Evolutionary conservation across 2,113 vertebrate genomes (phyloP).

Genomic region (Budorcas taxicolor): DNA sequence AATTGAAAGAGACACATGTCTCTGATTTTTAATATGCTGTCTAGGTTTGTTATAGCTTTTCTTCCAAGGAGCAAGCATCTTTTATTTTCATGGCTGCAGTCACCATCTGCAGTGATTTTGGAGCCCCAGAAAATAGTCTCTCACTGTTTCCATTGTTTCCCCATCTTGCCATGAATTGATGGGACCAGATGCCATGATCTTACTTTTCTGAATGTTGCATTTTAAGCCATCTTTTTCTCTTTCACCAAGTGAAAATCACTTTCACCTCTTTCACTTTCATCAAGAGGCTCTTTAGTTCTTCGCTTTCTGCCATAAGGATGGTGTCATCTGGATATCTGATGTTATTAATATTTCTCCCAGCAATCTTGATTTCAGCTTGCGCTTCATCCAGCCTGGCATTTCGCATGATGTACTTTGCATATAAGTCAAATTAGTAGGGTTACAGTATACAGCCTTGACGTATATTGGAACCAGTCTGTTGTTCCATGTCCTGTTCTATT

Average conservation of each 20-base stretch:
- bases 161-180: neutral
- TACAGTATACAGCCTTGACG: neutral
- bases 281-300: neutral
- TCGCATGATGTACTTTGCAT: neutral
- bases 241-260: neutral
- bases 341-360: neutral
- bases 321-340: neutral
- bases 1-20: too few species aligned
- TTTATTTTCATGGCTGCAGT: neutral
- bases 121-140: neutral
- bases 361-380: neutral
- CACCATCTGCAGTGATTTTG: neutral
- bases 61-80: neutral
- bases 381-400: neutral
- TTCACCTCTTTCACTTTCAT: neutral
- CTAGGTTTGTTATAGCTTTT: neutral
- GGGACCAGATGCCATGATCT: neutral
- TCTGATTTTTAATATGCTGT: neutral
- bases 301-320: neutral
- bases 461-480: neutral
- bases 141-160: neutral
- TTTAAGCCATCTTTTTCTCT: neutral
- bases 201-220: neutral
- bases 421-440: neutral
- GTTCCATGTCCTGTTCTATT: neutral